These are phyloP conservation scores for Apeltes quadracus DNA, from an alignment of 2,113 vertebrate genomes.

Conservation along the genomic window DNA sequence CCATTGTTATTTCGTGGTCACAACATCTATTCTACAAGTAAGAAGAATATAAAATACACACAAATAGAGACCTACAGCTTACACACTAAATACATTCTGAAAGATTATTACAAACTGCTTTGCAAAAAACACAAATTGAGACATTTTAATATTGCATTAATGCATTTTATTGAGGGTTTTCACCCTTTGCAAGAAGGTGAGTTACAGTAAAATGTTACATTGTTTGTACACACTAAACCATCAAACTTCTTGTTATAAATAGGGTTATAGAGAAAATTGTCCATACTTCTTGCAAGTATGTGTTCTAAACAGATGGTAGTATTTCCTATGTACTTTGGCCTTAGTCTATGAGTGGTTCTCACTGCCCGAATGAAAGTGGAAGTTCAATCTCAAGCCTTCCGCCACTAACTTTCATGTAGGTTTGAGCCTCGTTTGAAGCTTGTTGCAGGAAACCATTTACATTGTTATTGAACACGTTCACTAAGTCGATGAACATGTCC, in stretches of 20 bases:
- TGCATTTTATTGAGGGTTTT: constrained; percentile 66
- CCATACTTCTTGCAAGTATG: constrained; percentile 37
- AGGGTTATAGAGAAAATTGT: constrained; percentile 55
- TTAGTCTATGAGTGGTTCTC: constrained; percentile 64
- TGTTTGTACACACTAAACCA: constrained; percentile 47
- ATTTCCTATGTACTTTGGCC: constrained; percentile 55
- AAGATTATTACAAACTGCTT: not conserved
- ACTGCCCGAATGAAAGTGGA: constrained; percentile 76
- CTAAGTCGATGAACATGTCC: constrained; percentile 44
- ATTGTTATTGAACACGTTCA: constrained; percentile 64
- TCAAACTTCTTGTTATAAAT: constrained; percentile 67
- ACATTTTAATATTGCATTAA: constrained; percentile 18
- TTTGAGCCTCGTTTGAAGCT: constrained; percentile 70
- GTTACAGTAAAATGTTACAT: constrained; percentile 40
- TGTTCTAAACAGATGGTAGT: constrained; percentile 60
- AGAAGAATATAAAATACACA: too few species aligned
- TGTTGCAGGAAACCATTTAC: constrained; percentile 73
- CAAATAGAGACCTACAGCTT: too few species aligned
- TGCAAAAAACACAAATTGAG: constrained; percentile 12
- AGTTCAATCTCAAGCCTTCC: constrained; percentile 84
- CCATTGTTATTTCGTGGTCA: too few species aligned
- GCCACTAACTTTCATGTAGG: constrained; percentile 72
- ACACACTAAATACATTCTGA: not conserved
- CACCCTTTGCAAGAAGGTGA: constrained; percentile 10
- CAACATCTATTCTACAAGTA: too few species aligned